These are phyloP conservation scores for Syngnathus acus DNA, from an alignment of 2,797 vertebrate species.

Conservation along the genomic window DNA sequence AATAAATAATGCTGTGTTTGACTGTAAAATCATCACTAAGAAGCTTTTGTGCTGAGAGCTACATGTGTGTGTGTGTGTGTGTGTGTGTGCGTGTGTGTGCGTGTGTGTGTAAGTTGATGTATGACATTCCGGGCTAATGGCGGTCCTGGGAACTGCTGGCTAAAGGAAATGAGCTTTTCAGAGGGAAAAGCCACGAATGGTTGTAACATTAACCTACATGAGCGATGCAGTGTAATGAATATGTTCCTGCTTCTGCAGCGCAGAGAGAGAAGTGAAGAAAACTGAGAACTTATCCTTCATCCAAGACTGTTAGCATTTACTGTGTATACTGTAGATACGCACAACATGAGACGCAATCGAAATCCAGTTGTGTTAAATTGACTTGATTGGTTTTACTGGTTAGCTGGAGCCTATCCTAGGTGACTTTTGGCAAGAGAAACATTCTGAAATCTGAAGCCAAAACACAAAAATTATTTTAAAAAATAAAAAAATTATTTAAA, in stretches of 20 bases:
- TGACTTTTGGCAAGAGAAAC: no score
- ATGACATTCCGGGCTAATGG: conserved; percentile 50
- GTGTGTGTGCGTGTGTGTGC: not conserved
- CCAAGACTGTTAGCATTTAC: not conserved
- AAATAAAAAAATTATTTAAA: no score
- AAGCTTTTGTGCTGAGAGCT: conserved; percentile 1
- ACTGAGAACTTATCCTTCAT: conserved; percentile 17
- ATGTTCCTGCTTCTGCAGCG: conserved; percentile 16
- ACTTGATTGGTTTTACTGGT: no score
- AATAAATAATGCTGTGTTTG: not conserved
- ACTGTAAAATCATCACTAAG: conserved; percentile 1
- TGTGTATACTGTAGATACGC: not conserved
- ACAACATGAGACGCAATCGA: not conserved
- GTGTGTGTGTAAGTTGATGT: conserved; percentile 15
- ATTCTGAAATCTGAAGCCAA: no score
- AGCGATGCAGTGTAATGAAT: conserved; percentile 44
- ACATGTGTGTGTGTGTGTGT: not conserved
- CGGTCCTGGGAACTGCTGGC: conserved; percentile 40
- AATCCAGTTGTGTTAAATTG: not conserved
- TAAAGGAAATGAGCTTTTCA: conserved; percentile 60
- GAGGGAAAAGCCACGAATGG: conserved; percentile 47
- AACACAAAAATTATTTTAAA: no score
- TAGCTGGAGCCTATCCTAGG: no score
- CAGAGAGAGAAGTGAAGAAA: not conserved
- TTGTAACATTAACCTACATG: conserved; percentile 47